These are phyloP conservation scores for Pampus argenteus DNA, from an alignment of 2,797 vertebrate species.

Conservation along the genomic window DNA sequence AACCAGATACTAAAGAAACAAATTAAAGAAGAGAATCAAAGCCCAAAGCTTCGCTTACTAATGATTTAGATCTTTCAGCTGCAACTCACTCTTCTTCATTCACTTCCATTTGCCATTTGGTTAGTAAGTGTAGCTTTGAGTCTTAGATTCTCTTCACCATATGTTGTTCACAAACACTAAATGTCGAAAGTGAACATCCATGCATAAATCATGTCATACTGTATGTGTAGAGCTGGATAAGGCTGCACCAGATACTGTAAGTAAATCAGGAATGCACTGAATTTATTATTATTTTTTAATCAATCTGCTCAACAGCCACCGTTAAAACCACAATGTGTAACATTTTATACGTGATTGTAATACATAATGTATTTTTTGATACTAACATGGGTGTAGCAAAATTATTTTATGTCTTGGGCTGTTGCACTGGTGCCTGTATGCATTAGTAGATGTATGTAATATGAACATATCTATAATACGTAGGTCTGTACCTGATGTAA, in stretches of 20 bases:
- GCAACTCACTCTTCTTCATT: neutral
- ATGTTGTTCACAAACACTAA: neutral
- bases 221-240: neutral
- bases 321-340: too few relatives aligned
- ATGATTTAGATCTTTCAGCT: neutral
- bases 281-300: too few relatives aligned
- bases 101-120: neutral
- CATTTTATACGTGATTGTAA: too few relatives aligned
- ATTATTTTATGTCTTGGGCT: too few relatives aligned
- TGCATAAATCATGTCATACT: neutral
- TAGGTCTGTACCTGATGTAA: slow-evolving; percentile 58
- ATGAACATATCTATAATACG: neutral
- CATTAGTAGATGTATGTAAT: neutral
- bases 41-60: neutral
- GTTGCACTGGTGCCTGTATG: too few relatives aligned
- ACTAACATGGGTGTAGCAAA: too few relatives aligned
- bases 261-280: neutral
- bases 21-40: neutral
- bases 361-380: too few relatives aligned
- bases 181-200: neutral
- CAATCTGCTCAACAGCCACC: too few relatives aligned
- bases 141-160: neutral
- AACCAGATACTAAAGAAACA: neutral
- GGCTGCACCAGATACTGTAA: too few relatives aligned
- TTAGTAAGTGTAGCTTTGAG: neutral